A percentile compares a stretch with the other conserved stretches of the same genome.
Evolutionary conservation across 2,888 invertebrate genomes (phyloP).

Genomic region (Thereva unica): DNA sequence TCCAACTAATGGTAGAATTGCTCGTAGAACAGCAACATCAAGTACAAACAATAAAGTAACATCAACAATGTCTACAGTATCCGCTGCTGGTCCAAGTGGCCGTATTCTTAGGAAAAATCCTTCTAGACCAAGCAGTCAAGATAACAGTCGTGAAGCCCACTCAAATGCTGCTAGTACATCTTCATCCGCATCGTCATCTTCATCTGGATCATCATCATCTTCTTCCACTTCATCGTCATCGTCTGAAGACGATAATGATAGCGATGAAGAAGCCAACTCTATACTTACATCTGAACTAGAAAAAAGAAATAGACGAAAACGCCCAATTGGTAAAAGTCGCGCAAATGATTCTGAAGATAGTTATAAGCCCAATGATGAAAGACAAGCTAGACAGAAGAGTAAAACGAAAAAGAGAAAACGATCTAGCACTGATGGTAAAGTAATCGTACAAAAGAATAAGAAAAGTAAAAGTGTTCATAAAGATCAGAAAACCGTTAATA

Average conservation of each 20-base stretch:
- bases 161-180: conserved; percentile 5
- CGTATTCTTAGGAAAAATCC: conserved; percentile 47
- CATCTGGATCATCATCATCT: conserved; percentile 8
- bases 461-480: conserved; percentile 34
- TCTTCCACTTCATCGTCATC: conserved; percentile 18
- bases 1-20: conserved; percentile 43
- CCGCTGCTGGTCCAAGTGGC: conserved; percentile 44
- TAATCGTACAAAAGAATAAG: conserved; percentile 31
- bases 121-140: conserved; percentile 49
- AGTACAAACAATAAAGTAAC: conserved; percentile 55
- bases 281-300: conserved; percentile 43
- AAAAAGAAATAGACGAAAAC: conserved; percentile 42
- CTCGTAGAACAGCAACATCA: conserved; percentile 43
- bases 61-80: conserved; percentile 49
- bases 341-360: conserved; percentile 63
- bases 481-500: conserved; percentile 36
- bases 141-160: conserved; percentile 42
- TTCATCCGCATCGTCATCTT: conserved; percentile 5
- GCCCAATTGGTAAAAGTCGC: conserved; percentile 43
- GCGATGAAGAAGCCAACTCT: conserved; percentile 42
- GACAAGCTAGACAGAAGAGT: conserved; percentile 39
- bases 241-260: conserved; percentile 34
- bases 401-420: conserved; percentile 45
- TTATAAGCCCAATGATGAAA: conserved; percentile 59
- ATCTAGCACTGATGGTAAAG: conserved; percentile 40